Evolutionary conservation across 2,888 invertebrate genomes (phyloP).

Genomic region (Patella depressa): DNA sequence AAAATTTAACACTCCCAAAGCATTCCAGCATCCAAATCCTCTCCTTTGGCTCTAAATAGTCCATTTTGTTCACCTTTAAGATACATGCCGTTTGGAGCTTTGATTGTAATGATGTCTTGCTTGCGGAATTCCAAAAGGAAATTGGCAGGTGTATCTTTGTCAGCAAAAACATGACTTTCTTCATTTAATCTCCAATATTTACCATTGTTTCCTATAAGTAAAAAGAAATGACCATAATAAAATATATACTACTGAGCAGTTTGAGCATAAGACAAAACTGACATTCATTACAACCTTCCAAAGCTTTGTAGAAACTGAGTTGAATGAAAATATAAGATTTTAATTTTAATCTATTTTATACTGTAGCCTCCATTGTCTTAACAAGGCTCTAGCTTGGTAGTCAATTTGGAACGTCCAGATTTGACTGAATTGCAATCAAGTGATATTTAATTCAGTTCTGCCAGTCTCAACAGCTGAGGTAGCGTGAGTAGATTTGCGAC

Average conservation of each 20-base stretch:
- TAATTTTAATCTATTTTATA: no score
- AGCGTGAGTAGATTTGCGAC: no score
- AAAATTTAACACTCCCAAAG: slow-evolving; percentile 55
- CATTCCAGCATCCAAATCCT: slow-evolving; percentile 39
- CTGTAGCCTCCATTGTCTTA: no score
- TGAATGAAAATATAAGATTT: no score
- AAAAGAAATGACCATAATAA: not conserved
- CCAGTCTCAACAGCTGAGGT: no score
- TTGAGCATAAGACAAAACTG: not conserved
- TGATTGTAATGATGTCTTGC: slow-evolving; percentile 92
- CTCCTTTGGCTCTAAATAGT: slow-evolving; percentile 55
- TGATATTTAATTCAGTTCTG: no score
- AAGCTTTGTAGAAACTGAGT: not conserved
- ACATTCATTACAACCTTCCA: not conserved
- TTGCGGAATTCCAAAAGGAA: slow-evolving; percentile 94
- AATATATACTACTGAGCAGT: no score
- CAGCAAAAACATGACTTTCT: slow-evolving; percentile 85
- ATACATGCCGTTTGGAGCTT: slow-evolving; percentile 77
- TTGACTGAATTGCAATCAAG: no score
- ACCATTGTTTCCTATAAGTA: slow-evolving; percentile 84
- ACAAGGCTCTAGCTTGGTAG: no score
- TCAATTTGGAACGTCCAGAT: no score
- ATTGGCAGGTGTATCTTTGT: slow-evolving; percentile 82
- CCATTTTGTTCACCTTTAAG: slow-evolving; percentile 70
- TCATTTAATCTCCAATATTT: slow-evolving; percentile 95